These are phyloP conservation scores for Acrocyrtus sp. DNA, from an alignment of 2,888 invertebrate genomes.

Conservation along the genomic window DNA sequence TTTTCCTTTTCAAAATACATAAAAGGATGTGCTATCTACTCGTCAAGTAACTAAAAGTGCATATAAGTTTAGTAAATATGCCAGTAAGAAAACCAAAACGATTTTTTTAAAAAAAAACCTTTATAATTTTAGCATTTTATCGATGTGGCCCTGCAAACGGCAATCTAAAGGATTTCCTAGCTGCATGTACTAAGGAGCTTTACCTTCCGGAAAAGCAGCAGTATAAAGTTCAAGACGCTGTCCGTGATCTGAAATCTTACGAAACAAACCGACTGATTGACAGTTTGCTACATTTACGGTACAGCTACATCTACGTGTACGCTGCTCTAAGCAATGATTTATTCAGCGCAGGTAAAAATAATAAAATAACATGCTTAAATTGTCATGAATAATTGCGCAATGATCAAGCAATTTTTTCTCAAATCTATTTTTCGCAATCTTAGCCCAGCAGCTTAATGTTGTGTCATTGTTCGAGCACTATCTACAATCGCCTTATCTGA, in stretches of 20 bases:
- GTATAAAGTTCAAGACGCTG: not conserved
- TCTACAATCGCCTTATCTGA: slow-evolving; percentile 18
- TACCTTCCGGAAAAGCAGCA: not conserved
- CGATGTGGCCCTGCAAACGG: slow-evolving; percentile 35
- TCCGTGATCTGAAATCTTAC: slow-evolving; percentile 15
- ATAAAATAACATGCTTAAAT: not conserved
- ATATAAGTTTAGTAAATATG: not conserved
- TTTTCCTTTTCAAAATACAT: slow-evolving; percentile 21
- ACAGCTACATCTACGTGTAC: slow-evolving; percentile 35
- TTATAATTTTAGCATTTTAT: slow-evolving; percentile 29
- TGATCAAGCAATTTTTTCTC: not conserved
- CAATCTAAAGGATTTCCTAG: not conserved
- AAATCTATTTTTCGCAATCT: not conserved
- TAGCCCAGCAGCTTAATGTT: slow-evolving; percentile 8
- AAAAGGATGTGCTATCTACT: slow-evolving; percentile 14
- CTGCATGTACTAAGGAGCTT: slow-evolving; percentile 11
- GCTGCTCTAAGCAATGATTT: not conserved
- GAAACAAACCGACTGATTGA: slow-evolving; percentile 23
- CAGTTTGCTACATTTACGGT: slow-evolving; percentile 6
- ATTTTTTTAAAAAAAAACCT: not conserved
- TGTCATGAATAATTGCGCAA: not conserved
- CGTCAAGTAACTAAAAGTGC: slow-evolving; percentile 8
- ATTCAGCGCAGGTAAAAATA: slow-evolving; percentile 16
- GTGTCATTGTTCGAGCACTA: slow-evolving; percentile 29
- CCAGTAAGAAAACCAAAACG: no score